A percentile compares a stretch with the other conserved stretches of the same genome.
Evolutionary conservation across 2,113 vertebrate genomes (phyloP).

Genomic region (Nothocercus julius): DNA sequence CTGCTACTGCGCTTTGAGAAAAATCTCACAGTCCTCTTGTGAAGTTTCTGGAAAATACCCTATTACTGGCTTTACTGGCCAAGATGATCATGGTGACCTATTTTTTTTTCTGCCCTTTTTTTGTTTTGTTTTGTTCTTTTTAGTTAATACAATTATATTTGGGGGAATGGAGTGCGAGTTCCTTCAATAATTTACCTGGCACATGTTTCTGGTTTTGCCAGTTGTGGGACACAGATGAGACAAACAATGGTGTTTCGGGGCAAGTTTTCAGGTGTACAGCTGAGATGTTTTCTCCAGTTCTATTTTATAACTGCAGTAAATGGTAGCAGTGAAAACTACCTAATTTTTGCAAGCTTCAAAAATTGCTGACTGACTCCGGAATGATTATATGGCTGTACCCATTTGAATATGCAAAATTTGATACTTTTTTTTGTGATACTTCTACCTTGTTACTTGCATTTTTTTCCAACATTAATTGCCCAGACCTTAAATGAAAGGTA

Average conservation of each 20-base stretch:
- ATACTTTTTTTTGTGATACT: neutral
- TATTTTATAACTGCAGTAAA: neutral
- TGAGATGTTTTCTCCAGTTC: neutral
- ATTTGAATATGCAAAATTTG: neutral
- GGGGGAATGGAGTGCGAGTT: neutral
- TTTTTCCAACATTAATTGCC: neutral
- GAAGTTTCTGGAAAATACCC: neutral
- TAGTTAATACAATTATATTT: neutral
- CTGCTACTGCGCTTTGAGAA: neutral
- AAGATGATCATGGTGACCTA: neutral
- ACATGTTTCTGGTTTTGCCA: neutral
- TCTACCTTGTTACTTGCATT: constrained; percentile 20
- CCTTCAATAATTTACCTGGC: neutral
- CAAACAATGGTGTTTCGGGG: neutral
- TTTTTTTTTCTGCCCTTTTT: neutral
- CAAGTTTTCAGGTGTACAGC: neutral
- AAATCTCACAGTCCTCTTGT: fast-evolving
- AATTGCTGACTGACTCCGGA: neutral
- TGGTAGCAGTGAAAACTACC: neutral
- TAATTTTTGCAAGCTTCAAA: neutral
- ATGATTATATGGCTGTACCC: neutral
- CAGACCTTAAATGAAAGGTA: neutral
- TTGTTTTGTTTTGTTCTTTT: neutral
- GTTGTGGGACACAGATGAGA: neutral
- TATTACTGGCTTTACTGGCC: neutral